Evolutionary conservation across 2,797 vertebrate species (phyloP).

Genomic region (Hemitrygon akajei): DNA sequence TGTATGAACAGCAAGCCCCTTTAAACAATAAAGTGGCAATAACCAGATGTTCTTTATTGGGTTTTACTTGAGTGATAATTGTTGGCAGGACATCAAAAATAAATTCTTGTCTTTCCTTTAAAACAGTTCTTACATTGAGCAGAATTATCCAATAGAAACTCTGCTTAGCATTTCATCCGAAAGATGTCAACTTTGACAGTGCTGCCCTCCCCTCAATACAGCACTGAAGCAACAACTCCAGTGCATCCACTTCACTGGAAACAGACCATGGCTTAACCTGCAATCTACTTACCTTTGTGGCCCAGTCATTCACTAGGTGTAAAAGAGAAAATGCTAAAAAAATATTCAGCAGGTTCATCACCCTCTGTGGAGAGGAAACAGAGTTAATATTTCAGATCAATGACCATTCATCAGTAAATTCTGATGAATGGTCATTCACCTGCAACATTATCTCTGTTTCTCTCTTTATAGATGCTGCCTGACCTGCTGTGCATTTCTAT

Average conservation of each 20-base stretch:
- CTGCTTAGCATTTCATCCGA: neutral
- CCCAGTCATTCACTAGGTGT: neutral
- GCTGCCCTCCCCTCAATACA: neutral
- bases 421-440: too few relatives aligned
- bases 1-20: neutral
- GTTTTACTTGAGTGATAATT: neutral
- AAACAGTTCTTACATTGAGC: neutral
- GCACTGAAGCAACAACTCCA: neutral
- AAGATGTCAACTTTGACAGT: neutral
- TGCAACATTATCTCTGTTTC: too few relatives aligned
- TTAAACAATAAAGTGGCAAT: neutral
- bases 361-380: too few relatives aligned
- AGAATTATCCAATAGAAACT: too few relatives aligned
- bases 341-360: too few relatives aligned
- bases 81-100: neutral
- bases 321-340: too few relatives aligned
- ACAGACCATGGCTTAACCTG: neutral
- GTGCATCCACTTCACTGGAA: neutral
- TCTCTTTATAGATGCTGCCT: too few relatives aligned
- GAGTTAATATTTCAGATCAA: too few relatives aligned
- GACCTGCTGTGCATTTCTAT: too few relatives aligned
- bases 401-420: too few relatives aligned
- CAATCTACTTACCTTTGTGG: neutral
- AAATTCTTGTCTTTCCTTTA: neutral
- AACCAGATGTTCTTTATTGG: neutral